A percentile compares a stretch with the other conserved stretches of the same genome.
Evolutionary conservation across 2,888 invertebrate genomes (phyloP).

Genomic region (Meiosimyza decipiens): DNA sequence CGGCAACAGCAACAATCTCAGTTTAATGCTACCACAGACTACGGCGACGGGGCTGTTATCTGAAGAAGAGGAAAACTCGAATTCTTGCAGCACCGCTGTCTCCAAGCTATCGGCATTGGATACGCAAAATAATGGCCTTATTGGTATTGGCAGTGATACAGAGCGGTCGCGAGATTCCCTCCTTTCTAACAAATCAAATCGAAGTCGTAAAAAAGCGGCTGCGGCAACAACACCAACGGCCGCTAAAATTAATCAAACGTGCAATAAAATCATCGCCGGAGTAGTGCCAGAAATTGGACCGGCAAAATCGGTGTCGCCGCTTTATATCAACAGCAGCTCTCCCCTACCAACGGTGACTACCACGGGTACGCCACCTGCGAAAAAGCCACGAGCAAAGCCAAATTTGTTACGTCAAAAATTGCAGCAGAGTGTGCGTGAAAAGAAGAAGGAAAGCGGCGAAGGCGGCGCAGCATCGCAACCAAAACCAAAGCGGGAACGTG

Average conservation of each 20-base stretch:
- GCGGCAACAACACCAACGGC: not conserved
- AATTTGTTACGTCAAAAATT: slow-evolving; percentile 62
- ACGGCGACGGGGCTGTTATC: slow-evolving; percentile 52
- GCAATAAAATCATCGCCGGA: slow-evolving; percentile 41
- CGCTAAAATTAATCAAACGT: slow-evolving; percentile 38
- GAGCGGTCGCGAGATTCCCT: slow-evolving; percentile 67
- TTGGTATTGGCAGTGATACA: slow-evolving; percentile 69
- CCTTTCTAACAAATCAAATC: slow-evolving; percentile 66
- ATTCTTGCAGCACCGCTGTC: slow-evolving; percentile 68
- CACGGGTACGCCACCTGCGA: slow-evolving; percentile 27
- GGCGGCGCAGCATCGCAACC: slow-evolving; percentile 41
- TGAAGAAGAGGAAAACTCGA: slow-evolving; percentile 65
- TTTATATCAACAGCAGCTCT: slow-evolving; percentile 24
- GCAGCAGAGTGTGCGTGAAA: slow-evolving; percentile 62
- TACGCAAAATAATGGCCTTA: slow-evolving; percentile 47
- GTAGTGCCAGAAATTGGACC: slow-evolving; percentile 36
- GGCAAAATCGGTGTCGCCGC: slow-evolving; percentile 48
- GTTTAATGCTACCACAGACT: slow-evolving; percentile 46
- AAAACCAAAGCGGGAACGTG: slow-evolving; percentile 57
- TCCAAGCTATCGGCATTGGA: slow-evolving; percentile 69
- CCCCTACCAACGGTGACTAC: slow-evolving; percentile 23
- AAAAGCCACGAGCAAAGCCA: slow-evolving; percentile 47
- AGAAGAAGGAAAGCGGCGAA: slow-evolving; percentile 53
- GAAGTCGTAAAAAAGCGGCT: slow-evolving; percentile 47
- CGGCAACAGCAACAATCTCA: slow-evolving; percentile 19